Evolutionary conservation across 2,888 invertebrate genomes (phyloP).

Genomic region (Watsonalla cultraria): DNA sequence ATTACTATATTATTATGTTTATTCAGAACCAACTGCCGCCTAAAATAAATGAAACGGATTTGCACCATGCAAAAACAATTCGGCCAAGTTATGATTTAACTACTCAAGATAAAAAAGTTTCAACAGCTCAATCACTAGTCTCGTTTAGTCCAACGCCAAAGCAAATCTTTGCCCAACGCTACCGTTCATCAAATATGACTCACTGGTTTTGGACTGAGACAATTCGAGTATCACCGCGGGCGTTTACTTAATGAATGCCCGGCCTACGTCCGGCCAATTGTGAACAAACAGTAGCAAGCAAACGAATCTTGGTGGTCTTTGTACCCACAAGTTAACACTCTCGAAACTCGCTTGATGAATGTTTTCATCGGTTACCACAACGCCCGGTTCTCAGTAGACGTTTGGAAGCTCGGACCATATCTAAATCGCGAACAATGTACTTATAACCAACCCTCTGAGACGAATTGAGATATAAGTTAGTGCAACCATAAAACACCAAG

Average conservation of each 20-base stretch:
- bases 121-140: conserved; percentile 3
- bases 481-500: conserved; percentile 12
- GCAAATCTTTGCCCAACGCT: conserved; percentile 2
- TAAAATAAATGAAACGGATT: too few relatives aligned
- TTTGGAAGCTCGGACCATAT: conserved; percentile 41
- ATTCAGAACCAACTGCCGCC: too few relatives aligned
- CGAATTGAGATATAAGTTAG: conserved; percentile 45
- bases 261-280: conserved; percentile 41
- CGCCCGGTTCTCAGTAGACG: conserved; percentile 61
- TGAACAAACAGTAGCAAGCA: conserved; percentile 41
- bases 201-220: conserved; percentile 25
- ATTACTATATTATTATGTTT: too few relatives aligned
- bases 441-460: conserved; percentile 41
- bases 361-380: conserved; percentile 57
- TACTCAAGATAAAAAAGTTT: not conserved
- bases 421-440: conserved; percentile 60
- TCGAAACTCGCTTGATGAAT: conserved; percentile 47
- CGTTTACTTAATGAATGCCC: conserved; percentile 22
- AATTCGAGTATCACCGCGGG: conserved; percentile 29
- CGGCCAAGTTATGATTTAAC: not conserved
- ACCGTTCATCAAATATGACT: conserved; percentile 13
- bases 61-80: too few relatives aligned
- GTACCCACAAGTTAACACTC: conserved; percentile 52
- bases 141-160: not conserved
- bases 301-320: conserved; percentile 56